These are phyloP conservation scores for Oryctes rhinoceros DNA, from an alignment of 1,140 invertebrate genomes.

Conservation along the genomic window DNA sequence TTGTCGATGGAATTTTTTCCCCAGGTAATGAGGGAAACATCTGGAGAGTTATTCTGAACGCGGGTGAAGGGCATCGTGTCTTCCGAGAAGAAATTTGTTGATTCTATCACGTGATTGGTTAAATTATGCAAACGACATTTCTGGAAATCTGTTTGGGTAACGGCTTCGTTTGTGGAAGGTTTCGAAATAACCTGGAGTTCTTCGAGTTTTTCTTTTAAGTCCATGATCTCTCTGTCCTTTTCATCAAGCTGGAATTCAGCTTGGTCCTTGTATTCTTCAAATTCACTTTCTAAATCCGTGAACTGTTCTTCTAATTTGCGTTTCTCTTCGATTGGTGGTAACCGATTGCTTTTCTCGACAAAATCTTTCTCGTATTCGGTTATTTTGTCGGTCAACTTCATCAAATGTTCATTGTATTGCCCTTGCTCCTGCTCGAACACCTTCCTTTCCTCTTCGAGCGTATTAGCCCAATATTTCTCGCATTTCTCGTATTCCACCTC, in stretches of 20 bases:
- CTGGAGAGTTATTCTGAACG: constrained; percentile 19
- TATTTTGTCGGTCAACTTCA: constrained; percentile 76
- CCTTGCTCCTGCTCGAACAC: constrained; percentile 79
- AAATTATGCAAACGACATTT: constrained; percentile 52
- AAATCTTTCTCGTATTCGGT: constrained; percentile 83
- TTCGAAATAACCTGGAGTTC: constrained; percentile 50
- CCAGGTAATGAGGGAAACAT: background rate
- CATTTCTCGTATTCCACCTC: constrained; percentile 81
- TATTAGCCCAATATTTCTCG: constrained; percentile 83
- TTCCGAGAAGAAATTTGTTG: constrained; percentile 49
- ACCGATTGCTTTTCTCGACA: constrained; percentile 63
- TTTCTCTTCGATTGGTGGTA: constrained; percentile 81
- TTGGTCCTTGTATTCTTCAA: constrained; percentile 65
- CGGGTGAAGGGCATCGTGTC: constrained; percentile 46
- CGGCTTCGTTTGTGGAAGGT: constrained; percentile 44
- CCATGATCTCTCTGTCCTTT: constrained; percentile 66
- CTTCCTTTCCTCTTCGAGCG: constrained; percentile 80
- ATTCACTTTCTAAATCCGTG: constrained; percentile 76
- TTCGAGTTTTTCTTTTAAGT: constrained; percentile 65
- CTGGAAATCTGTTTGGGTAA: constrained; percentile 47
- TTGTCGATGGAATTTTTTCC: constrained; percentile 4
- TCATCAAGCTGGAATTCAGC: constrained; percentile 61
- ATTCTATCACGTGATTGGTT: constrained; percentile 48
- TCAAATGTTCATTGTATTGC: constrained; percentile 79
- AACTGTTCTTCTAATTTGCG: constrained; percentile 78